phyloP scores from a whole-genome alignment of 2,888 invertebrate genomes.

The Drosophila paucipuncta region DNA sequence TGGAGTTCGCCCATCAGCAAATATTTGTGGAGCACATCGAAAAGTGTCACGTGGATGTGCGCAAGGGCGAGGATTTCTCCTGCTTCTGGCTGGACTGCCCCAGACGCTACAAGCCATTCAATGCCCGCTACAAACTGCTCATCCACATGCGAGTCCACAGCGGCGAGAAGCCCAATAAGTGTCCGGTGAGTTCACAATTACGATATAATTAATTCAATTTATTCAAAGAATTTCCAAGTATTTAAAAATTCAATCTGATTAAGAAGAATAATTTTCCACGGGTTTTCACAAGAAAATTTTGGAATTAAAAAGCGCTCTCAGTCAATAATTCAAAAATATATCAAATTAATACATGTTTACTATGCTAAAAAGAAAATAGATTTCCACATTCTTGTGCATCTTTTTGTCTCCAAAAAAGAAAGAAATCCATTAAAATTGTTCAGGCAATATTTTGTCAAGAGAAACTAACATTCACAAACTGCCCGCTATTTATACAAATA shows the following conservation, averaged over 20 bases:
- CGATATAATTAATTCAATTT: background rate
- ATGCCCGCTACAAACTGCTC: slow-evolving; percentile 98
- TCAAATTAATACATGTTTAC: too few species aligned
- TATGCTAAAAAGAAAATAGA: background rate
- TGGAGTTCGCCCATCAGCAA: slow-evolving; percentile 91
- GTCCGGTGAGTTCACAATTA: slow-evolving; percentile 91
- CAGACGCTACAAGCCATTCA: slow-evolving; percentile 94
- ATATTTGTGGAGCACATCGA: slow-evolving; percentile 94
- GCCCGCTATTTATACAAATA: slow-evolving; percentile 14
- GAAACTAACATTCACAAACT: background rate
- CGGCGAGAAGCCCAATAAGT: slow-evolving; percentile 99
- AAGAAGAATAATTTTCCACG: background rate
- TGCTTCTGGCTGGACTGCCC: slow-evolving; percentile 98
- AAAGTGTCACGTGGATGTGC: slow-evolving; percentile 94
- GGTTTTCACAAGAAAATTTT: background rate
- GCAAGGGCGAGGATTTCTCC: slow-evolving; percentile 94
- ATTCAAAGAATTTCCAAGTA: background rate
- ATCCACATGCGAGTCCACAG: slow-evolving; percentile 97
- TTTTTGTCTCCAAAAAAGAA: background rate
- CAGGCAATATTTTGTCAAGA: background rate
- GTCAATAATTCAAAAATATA: background rate
- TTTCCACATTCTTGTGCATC: background rate
- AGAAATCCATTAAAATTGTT: background rate
- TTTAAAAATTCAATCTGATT: background rate
- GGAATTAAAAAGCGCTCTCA: background rate